Evolutionary conservation across 2,113 vertebrate genomes (phyloP), one percentile per base, ranked within the genome.

Genomic region (Burhinus bistriatus): DNA sequence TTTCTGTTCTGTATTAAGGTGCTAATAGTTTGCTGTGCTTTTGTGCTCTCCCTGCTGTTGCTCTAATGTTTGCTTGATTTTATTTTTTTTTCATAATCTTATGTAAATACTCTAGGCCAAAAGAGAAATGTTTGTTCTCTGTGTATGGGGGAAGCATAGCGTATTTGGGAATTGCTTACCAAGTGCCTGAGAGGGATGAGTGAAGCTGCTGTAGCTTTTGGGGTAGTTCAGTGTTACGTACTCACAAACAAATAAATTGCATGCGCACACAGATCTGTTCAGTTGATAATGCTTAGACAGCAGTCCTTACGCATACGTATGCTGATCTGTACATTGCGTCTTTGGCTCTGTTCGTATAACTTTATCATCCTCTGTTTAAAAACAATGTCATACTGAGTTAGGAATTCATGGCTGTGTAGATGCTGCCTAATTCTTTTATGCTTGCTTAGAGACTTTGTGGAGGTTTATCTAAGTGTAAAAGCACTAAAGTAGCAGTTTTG

Each of bases 41-140:
- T 71, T 82, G 30, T 77, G 78, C 49, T 78, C 42, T 86, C 76
- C 75, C 70, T 81, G 66, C 80, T 84, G 68, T 32, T 78, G 47
- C 91, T 87, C 72, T 76, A 30, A 81, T 47, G 58, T 71, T 91
- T 89, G 61, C 61, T 87, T 84, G 44, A 18, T 40, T 40, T 34
- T 85, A 36, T 92, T 79, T 54, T 87, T 54, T 92, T 83, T 59
- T 15, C 73, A 8, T 76, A 15, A 77, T 76, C 62, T 89, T 52
- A 18, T 3, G 32, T 55, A 91, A 95, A 93, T 86, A 93, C 44
- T 87, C 38, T 66, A 79, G 83, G 68, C 49, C 29, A 61, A 75
- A 81, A 95, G 81, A 75, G 25, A 76, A 87, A 85, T 32, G 26
- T 79, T 91, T 92, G 69, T 82, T 93, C 73, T 93, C 22, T 15